A percentile compares a stretch with the other conserved stretches of the same genome.
These are phyloP conservation scores for Microctenopoma stevenorrisi DNA, from an alignment of 2,797 vertebrate species.

Conservation along the genomic window DNA sequence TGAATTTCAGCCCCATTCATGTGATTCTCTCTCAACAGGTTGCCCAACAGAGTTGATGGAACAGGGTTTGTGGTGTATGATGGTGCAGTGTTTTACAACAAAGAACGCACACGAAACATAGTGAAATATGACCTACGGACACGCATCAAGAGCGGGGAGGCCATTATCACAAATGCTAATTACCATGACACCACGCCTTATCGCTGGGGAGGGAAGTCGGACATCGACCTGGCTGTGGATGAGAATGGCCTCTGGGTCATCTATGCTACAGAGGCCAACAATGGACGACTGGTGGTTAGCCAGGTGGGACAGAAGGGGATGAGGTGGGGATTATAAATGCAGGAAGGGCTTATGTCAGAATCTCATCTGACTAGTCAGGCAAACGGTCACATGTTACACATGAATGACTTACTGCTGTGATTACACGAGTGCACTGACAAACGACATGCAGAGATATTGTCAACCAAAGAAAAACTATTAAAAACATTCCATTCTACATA, in stretches of 20 bases:
- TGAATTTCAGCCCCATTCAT: constrained; percentile 13
- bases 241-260: constrained; percentile 97
- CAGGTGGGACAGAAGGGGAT: constrained; percentile 84
- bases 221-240: constrained; percentile 95
- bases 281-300: constrained; percentile 92
- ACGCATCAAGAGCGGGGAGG: constrained; percentile 95
- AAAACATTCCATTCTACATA: not conserved
- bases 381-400: constrained; percentile 48
- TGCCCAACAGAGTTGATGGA: constrained; percentile 94
- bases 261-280: constrained; percentile 94
- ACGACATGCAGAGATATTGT: constrained; percentile 46
- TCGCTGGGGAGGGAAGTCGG: constrained; percentile 96
- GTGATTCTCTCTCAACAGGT: constrained; percentile 72
- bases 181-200: constrained; percentile 97
- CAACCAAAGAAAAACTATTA: constrained; percentile 14
- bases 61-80: constrained; percentile 96
- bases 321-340: constrained; percentile 59
- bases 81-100: constrained; percentile 96
- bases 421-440: constrained; percentile 42
- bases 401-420: constrained; percentile 41
- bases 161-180: constrained; percentile 93
- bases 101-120: constrained; percentile 94
- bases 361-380: constrained; percentile 50
- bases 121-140: constrained; percentile 95
- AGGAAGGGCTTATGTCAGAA: constrained; percentile 63